Conservation (phyloP, 2,888 invertebrate genomes). For the Volucella bombylans region DNA sequence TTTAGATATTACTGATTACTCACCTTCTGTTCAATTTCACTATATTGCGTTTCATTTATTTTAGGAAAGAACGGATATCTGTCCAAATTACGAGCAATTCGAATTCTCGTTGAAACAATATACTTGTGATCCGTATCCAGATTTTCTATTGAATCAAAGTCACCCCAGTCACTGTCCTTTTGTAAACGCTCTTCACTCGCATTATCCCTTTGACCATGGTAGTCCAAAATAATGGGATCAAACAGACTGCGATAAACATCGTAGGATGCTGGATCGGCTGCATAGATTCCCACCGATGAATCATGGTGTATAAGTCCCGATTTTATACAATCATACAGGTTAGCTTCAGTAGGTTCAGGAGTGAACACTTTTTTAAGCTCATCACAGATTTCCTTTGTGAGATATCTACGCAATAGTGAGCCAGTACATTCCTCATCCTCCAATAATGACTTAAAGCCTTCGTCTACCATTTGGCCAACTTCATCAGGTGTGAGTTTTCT, state of each 20-base stretch:
- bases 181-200: conserved; percentile 84
- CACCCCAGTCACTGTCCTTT: conserved; percentile 86
- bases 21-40: conserved; percentile 85
- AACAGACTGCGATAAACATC: conserved; percentile 85
- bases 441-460: conserved; percentile 83
- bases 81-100: conserved; percentile 85
- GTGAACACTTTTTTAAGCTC: conserved; percentile 84
- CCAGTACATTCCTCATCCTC: conserved; percentile 83
- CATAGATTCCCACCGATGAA: conserved; percentile 86
- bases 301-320: conserved; percentile 87
- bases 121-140: conserved; percentile 85
- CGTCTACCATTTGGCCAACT: conserved; percentile 82
- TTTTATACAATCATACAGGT: conserved; percentile 85
- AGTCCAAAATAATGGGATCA: conserved; percentile 87
- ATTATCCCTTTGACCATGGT: conserved; percentile 83
- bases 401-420: conserved; percentile 86
- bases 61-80: conserved; percentile 87
- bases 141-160: conserved; percentile 84
- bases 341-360: conserved; percentile 84
- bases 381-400: conserved; percentile 84
- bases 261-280: conserved; percentile 87
- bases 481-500: conserved; percentile 81
- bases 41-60: conserved; percentile 85
- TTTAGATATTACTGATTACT: no score
- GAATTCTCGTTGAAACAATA: conserved; percentile 86